Evolutionary conservation across 2,888 invertebrate species (phyloP).

Genomic region (Rutpela maculata): DNA sequence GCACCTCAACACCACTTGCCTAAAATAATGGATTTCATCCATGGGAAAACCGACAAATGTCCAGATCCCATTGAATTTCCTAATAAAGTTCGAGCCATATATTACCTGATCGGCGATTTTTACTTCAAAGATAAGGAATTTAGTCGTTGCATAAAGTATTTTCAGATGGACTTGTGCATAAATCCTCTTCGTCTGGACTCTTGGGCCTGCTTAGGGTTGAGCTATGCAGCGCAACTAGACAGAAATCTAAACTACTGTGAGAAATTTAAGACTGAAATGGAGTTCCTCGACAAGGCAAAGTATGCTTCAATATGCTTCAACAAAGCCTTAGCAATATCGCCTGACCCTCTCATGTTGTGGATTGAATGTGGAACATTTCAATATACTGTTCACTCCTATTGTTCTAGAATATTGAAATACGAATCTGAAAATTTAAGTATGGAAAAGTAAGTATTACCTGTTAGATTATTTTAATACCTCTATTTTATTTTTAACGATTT

Average conservation of each 20-base stretch:
- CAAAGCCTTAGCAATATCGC: conserved; percentile 85
- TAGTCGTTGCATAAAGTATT: conserved; percentile 84
- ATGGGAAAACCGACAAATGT: conserved; percentile 59
- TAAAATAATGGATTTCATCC: conserved; percentile 68
- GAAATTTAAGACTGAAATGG: conserved; percentile 77
- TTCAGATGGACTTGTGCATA: conserved; percentile 87
- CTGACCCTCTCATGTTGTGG: conserved; percentile 86
- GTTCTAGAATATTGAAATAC: conserved; percentile 89
- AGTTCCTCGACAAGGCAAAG: conserved; percentile 82
- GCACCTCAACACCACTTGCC: conserved; percentile 80
- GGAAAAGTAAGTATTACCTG: conserved; percentile 75
- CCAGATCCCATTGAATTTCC: conserved; percentile 70
- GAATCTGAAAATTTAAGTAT: conserved; percentile 85
- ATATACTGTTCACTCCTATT: conserved; percentile 92
- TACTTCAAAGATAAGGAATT: conserved; percentile 92
- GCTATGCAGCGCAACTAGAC: conserved; percentile 86
- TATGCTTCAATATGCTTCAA: conserved; percentile 88
- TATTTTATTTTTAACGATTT: neutral
- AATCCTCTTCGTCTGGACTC: conserved; percentile 90
- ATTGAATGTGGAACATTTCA: conserved; percentile 94
- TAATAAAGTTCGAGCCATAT: conserved; percentile 80
- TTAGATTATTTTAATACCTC: conserved; percentile 5
- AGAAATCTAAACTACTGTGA: conserved; percentile 86
- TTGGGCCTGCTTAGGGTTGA: conserved; percentile 93
- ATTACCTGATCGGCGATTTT: conserved; percentile 94